Percentiles rank a stretch among this genome's conserved stretches.
phyloP scores from a whole-genome alignment of 2,113 vertebrate genomes.

The Tinamus guttatus region DNA sequence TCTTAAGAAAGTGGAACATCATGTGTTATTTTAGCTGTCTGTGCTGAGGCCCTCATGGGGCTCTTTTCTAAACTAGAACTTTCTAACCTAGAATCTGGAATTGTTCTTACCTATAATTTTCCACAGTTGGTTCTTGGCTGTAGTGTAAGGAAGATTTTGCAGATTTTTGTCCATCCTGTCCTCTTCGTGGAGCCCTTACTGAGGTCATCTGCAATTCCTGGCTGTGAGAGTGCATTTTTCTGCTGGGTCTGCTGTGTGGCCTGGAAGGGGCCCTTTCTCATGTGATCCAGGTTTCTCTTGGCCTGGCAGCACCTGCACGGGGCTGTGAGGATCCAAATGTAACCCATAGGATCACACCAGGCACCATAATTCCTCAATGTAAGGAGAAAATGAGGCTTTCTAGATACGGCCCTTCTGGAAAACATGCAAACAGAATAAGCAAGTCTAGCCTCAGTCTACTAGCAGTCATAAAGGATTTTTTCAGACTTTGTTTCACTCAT shows the following conservation, averaged over 20 bases:
- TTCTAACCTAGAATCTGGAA: background rate
- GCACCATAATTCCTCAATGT: too few relatives aligned
- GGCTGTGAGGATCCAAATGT: background rate
- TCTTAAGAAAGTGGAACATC: background rate
- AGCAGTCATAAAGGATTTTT: background rate
- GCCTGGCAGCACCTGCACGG: rapidly evolving
- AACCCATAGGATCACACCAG: background rate
- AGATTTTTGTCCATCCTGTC: background rate
- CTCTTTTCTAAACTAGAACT: background rate
- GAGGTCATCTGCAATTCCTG: background rate
- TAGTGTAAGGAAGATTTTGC: background rate
- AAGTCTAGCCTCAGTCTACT: background rate
- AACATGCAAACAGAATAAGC: background rate
- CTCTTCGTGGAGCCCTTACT: background rate
- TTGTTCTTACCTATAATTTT: background rate
- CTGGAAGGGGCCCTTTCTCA: rapidly evolving
- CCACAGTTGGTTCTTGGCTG: background rate
- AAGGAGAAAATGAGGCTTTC: background rate
- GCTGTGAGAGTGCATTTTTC: background rate
- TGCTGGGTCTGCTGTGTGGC: background rate
- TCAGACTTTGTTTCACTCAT: background rate
- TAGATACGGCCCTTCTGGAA: background rate
- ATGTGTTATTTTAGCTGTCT: background rate
- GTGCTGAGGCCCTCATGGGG: background rate
- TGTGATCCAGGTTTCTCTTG: background rate